These are phyloP conservation scores for Criorhina ranunculi DNA, from an alignment of 2,888 invertebrate species.

Conservation along the genomic window DNA sequence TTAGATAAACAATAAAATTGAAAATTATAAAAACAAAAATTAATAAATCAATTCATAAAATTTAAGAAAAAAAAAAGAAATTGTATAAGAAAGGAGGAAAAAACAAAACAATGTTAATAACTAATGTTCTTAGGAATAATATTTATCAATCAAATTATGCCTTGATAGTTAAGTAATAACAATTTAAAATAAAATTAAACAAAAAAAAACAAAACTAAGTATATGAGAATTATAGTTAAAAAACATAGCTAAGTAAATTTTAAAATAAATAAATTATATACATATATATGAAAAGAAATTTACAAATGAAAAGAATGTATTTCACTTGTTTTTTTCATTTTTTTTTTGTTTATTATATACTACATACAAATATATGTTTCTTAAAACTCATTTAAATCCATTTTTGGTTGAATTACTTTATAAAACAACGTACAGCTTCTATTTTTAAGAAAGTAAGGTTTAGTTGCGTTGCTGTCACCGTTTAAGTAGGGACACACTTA, in stretches of 20 bases:
- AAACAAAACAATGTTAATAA: slow-evolving; percentile 37
- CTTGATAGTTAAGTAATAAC: slow-evolving; percentile 80
- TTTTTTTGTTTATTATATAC: background rate
- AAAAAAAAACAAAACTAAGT: no score
- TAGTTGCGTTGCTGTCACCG: no score
- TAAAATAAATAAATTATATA: slow-evolving; percentile 7
- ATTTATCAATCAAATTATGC: slow-evolving; percentile 82
- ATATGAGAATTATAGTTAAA: no score
- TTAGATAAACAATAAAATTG: slow-evolving; percentile 44
- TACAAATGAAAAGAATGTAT: background rate
- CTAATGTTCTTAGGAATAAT: slow-evolving; percentile 76
- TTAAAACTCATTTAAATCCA: no score
- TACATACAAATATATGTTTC: no score
- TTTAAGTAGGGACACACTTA: no score
- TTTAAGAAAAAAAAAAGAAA: slow-evolving; percentile 14
- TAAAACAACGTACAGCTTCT: no score
- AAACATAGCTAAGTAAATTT: slow-evolving; percentile 45
- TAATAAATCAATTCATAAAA: slow-evolving; percentile 42
- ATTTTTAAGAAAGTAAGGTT: no score
- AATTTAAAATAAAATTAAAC: slow-evolving; percentile 41
- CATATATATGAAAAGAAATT: no score
- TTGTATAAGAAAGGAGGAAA: slow-evolving; percentile 35
- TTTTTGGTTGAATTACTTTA: no score
- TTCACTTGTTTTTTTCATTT: background rate
- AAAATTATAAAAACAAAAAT: slow-evolving; percentile 4